A percentile compares a stretch with the other conserved stretches of the same genome.
phyloP scores from a whole-genome alignment of 2,888 invertebrate genomes.

The Cyaniris semiargus region DNA sequence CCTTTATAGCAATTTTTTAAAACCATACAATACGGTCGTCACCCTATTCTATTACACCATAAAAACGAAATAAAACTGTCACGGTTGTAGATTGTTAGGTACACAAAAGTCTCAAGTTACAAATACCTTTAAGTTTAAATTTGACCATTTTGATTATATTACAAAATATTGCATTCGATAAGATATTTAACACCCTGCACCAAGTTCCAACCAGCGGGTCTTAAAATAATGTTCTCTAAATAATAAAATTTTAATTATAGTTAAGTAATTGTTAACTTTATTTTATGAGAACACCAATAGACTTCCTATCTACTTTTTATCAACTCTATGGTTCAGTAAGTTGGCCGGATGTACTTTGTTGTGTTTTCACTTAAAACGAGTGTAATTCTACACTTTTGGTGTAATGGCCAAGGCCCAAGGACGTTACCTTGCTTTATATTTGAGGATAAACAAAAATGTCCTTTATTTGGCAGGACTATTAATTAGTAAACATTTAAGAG shows the following conservation, averaged over 20 bases:
- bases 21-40: background rate
- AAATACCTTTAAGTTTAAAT: background rate
- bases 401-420: conserved; percentile 27
- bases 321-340: background rate
- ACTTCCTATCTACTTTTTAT: background rate
- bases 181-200: no score
- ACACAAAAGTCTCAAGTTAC: conserved; percentile 13
- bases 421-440: conserved; percentile 1
- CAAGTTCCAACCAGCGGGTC: no score
- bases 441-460: background rate
- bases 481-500: background rate
- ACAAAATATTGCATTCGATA: background rate
- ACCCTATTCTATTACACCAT: conserved; percentile 2
- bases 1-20: background rate
- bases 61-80: background rate
- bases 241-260: no score
- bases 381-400: conserved; percentile 29
- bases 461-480: background rate
- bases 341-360: conserved; percentile 20
- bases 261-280: no score
- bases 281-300: no score
- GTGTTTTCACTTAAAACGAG: conserved; percentile 25
- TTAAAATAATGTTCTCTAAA: no score
- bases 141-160: background rate
- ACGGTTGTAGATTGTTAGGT: background rate